Evolutionary conservation across 2,888 invertebrate species (phyloP), one percentile per base, ranked within the genome.

Genomic region (Eupithecia vulgata): DNA sequence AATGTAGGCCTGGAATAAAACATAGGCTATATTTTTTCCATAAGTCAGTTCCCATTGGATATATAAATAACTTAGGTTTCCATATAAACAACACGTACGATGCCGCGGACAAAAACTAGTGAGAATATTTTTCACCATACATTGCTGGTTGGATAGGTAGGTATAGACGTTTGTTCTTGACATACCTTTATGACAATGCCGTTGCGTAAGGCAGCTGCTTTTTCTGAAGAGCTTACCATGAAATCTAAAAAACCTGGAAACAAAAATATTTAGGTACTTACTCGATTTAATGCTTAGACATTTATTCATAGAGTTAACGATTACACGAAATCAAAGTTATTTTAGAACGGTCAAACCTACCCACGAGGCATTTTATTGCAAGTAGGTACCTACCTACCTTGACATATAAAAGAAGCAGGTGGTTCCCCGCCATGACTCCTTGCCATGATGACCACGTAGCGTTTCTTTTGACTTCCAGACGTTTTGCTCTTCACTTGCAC

Each of bases 371-470:
- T 52, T 57, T 64, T n/a, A 2, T 62, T 34, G 0, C 30, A 21
- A 30, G 15, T 65, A n/a, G n/a, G n/a, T n/a, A n/a, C n/a, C n/a
- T n/a, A n/a, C n/a, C n/a, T n/a, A 96, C 97, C 97, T 96, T 99
- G 99, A 88, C 99, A 98, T 61, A 99, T 97, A 93, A 96, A 99
- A 17, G 99, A 99, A 3, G 98, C 95, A 0, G 99, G 99, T 0
- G 98, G 97, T 89, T 99, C 99, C 5, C 99, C 99, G 0, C 99
- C 98, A 91, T 99, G 99, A 25, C 97, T 96, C 80, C 99, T 95
- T 10, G 98, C 97, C 79, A 99, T 95, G 68, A 99, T 96, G 42
- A 98, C 96, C 40, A 99, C 97, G 10, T 98, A 96, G 5, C 94
- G 83, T 81, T 90, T 92, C 80, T 92, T 93, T 5, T 80, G 74